These are phyloP conservation scores for Emydocephalus ijimae DNA, from an alignment of 2,113 vertebrate genomes.

Conservation along the genomic window DNA sequence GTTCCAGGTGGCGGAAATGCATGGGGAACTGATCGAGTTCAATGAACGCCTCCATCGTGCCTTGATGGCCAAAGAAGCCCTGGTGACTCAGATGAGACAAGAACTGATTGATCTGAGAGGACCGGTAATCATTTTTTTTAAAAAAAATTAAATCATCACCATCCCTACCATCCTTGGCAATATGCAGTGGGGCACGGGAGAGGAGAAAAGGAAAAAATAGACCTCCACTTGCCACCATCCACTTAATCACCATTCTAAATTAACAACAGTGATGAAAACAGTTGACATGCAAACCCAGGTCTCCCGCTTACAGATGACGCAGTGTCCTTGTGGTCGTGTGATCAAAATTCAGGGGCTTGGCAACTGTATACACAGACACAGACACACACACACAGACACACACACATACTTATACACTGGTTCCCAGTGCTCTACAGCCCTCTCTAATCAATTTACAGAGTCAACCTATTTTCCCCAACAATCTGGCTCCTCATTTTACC, in stretches of 20 bases:
- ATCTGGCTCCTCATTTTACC: background rate
- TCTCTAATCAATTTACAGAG: background rate
- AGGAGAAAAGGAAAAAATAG: background rate
- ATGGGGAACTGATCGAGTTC: conserved; percentile 97
- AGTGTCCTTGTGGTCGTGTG: no score
- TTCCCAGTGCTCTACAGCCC: no score
- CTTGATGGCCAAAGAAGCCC: conserved; percentile 93
- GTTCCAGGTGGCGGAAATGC: conserved; percentile 97
- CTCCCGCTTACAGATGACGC: no score
- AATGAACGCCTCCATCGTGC: conserved; percentile 93
- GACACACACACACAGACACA: no score
- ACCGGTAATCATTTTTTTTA: conserved; percentile 75
- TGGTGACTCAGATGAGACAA: conserved; percentile 95
- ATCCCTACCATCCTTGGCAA: background rate
- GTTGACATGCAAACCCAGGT: background rate
- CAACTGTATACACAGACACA: no score
- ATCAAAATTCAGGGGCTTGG: no score
- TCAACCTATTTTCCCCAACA: background rate
- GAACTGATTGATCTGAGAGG: conserved; percentile 96
- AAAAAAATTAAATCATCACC: background rate
- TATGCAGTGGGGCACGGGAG: background rate
- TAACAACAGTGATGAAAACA: background rate
- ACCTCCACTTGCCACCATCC: background rate
- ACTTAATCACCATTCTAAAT: no score
- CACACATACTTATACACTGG: no score